phyloP scores from a whole-genome alignment of 2,113 vertebrate genomes.

The Grallaria varia region DNA sequence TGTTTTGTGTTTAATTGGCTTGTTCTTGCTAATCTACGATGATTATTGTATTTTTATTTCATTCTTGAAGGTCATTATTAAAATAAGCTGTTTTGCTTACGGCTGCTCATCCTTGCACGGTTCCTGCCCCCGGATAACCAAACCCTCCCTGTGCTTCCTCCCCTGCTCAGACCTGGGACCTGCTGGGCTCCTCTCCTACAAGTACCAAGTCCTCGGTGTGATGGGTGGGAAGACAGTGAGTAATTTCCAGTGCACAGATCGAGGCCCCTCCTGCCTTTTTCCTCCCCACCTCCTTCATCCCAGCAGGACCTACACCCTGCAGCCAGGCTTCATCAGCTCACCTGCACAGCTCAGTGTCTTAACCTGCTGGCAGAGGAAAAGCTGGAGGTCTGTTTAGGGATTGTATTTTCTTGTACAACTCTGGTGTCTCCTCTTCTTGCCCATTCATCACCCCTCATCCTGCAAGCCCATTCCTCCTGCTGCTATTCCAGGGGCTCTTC shows the following conservation, averaged over 20 bases:
- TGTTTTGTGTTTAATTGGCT: conserved; percentile 70
- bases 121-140: background rate
- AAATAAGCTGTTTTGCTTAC: conserved; percentile 55
- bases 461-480: background rate
- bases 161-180: background rate
- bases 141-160: background rate
- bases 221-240: background rate
- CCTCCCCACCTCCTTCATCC: conserved; percentile 4
- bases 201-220: background rate
- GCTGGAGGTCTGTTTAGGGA: background rate
- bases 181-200: background rate
- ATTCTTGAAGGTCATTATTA: conserved; percentile 73
- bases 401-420: background rate
- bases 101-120: background rate
- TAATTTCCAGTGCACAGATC: background rate
- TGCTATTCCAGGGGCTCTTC: background rate
- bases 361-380: background rate
- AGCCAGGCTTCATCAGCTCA: background rate
- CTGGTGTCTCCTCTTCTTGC: background rate
- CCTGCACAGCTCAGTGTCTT: background rate
- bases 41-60: conserved; percentile 69
- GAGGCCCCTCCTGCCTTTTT: background rate
- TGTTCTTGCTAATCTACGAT: conserved; percentile 70
- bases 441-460: background rate
- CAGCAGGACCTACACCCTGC: background rate